Base-by-base conservation (phyloP, 2,888 invertebrate species). In the Zele albiditarsus region DNA sequence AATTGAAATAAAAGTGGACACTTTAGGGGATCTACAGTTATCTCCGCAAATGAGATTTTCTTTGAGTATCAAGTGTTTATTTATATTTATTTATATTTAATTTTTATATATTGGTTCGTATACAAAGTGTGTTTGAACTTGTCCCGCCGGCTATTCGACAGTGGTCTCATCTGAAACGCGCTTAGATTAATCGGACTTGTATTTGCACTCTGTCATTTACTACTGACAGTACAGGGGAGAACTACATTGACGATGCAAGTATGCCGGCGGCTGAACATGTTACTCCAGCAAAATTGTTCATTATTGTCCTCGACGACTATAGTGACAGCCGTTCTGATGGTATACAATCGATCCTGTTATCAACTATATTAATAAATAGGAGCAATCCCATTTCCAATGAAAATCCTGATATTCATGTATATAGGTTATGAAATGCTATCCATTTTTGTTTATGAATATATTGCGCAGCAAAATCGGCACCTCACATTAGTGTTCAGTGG, bases 331-430 rank as follows among this genome's bases (percentile, higher is more conserved):
- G 12, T 12, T 38, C 12, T 38, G 38, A 38, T 12, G 12, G 38
- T 12, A 38, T 8, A 38, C 10, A 38, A 8, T 38, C 2, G 10
- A 38, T 38, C 12, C 38, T 38, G 0, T 38, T 12, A 38, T 46
- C 16, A n/a, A 46, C n/a, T 3, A 46, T 46, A 4, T n/a, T 46
- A 16, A 46, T 46, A 16, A n/a, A 46, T n/a, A 46, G 16, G 46
- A 46, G n/a, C n/a, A 3, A 46, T 46, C n/a, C 16, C 82, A 80
- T 79, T 82, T 83, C 80, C 83, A 83, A 85, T 84, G 79, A 12
- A 38, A 8, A 38, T 0, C 2, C 38, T 12, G 12, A 8, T 38
- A 8, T 38, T 38, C 12, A 8, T 1, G 38, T 38, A 38, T 38
- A 38, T 12, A 38, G 38, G 12, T 38, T 12, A 38, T 4, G 38